These are phyloP conservation scores for Enhydra lutris DNA, from an alignment of 2,113 vertebrate genomes.

Conservation along the genomic window DNA sequence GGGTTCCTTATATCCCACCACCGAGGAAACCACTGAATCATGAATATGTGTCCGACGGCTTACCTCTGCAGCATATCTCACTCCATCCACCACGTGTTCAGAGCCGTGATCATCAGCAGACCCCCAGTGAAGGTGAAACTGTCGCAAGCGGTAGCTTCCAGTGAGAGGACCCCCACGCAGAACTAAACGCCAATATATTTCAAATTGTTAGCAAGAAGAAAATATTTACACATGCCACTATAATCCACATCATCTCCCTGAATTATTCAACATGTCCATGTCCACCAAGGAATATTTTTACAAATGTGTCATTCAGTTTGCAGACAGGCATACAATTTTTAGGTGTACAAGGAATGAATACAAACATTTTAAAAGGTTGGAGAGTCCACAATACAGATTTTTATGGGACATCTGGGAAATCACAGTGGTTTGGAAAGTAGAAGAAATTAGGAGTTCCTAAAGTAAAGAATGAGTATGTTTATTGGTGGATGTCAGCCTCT, in stretches of 20 bases:
- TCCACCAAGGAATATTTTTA: neutral
- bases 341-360: neutral
- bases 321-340: neutral
- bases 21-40: neutral
- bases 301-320: neutral
- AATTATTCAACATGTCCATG: neutral
- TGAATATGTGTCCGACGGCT: neutral
- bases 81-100: constrained; percentile 90
- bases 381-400: neutral
- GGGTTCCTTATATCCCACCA: neutral
- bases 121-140: constrained; percentile 98
- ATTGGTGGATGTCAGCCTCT: neutral
- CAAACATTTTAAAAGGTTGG: neutral
- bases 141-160: constrained; percentile 92
- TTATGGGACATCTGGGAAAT: neutral
- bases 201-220: neutral
- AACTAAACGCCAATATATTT: constrained; percentile 81
- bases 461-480: neutral
- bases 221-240: neutral
- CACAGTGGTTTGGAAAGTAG: neutral
- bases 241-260: neutral
- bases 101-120: constrained; percentile 88
- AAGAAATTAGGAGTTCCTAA: neutral
- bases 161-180: constrained; percentile 90
- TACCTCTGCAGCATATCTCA: constrained; percentile 92